Conservation (phyloP, 1,140 invertebrate genomes). For the Trichonephila inaurata region DNA sequence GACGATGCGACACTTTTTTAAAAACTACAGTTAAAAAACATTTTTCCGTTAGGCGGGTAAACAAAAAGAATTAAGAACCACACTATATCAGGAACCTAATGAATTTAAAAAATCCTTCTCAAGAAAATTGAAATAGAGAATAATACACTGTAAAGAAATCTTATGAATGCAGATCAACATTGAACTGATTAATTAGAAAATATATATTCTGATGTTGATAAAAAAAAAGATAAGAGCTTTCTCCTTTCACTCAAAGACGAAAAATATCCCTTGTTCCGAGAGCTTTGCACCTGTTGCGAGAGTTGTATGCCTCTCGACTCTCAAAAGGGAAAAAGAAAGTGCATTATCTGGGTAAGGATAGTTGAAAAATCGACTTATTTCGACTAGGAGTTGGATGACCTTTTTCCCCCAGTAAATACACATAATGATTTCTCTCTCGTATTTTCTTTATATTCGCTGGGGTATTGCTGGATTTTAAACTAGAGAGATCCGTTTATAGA, state of each 20-base stretch:
- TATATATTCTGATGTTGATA: no score
- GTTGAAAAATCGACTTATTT: neutral
- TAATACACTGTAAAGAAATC: no score
- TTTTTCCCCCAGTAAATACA: neutral
- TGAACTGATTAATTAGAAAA: no score
- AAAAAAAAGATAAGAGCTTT: neutral
- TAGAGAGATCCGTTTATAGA: no score
- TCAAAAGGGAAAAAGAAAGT: neutral
- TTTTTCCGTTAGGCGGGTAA: no score
- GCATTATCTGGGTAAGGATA: neutral
- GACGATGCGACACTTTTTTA: no score
- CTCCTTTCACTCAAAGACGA: neutral
- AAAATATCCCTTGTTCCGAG: neutral
- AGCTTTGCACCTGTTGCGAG: conserved; percentile 2
- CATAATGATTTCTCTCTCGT: neutral
- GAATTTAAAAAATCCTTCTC: no score
- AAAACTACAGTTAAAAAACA: no score
- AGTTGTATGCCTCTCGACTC: neutral
- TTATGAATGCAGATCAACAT: no score
- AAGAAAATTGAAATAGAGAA: no score
- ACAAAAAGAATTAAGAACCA: no score
- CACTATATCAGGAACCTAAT: no score
- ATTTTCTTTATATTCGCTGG: neutral
- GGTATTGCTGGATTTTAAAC: neutral
- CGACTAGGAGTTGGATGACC: neutral